A percentile compares a stretch with the other conserved stretches of the same genome.
These are phyloP conservation scores for Hippolais icterina DNA, from an alignment of 2,113 vertebrate genomes.

Conservation along the genomic window DNA sequence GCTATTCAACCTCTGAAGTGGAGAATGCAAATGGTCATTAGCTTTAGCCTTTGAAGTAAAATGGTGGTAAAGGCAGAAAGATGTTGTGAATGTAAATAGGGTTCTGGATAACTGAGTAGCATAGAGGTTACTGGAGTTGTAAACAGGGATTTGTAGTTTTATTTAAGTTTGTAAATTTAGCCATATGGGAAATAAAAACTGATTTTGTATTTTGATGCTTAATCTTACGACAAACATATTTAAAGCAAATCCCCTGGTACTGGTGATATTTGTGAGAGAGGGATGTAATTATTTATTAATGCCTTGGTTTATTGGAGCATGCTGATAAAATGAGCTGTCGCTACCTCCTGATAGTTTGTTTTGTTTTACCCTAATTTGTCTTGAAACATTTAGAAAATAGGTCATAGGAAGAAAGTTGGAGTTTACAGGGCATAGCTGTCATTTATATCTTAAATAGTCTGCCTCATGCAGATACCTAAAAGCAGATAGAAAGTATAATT, in stretches of 20 bases:
- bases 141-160: not conserved
- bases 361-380: constrained; percentile 1
- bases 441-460: constrained; percentile 1
- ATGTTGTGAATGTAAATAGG: not conserved
- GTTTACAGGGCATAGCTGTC: not conserved
- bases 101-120: not conserved
- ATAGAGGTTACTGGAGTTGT: not conserved
- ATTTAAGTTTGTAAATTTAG: not conserved
- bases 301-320: not conserved
- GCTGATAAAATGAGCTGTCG: not conserved
- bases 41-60: not conserved
- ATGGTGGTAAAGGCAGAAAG: not conserved
- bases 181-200: not conserved
- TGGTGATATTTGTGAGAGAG: not conserved
- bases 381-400: constrained; percentile 1
- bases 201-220: not conserved
- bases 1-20: not conserved
- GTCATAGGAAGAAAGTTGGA: not conserved
- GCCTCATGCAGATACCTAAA: not conserved
- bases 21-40: not conserved
- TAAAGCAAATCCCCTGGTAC: not conserved
- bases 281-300: constrained; percentile 48
- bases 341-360: not conserved
- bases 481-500: not conserved
- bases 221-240: not conserved